phyloP scores from a whole-genome alignment of 2,113 vertebrate species.

The Entomyzon cyanotis region DNA sequence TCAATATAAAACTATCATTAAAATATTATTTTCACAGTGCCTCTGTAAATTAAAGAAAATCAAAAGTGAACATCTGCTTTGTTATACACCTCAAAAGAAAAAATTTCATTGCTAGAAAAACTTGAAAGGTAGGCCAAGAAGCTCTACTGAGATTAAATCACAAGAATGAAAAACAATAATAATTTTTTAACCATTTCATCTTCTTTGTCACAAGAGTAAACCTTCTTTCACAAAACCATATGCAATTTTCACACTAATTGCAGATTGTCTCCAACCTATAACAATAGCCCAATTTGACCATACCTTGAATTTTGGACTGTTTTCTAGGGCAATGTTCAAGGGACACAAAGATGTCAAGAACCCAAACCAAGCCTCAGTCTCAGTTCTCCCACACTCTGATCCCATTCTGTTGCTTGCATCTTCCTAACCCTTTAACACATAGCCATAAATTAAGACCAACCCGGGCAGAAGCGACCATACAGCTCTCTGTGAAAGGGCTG shows the following conservation, averaged over 20 bases:
- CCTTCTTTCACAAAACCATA: background rate
- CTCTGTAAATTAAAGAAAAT: slow-evolving; percentile 57
- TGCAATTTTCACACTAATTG: background rate
- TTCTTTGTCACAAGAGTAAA: background rate
- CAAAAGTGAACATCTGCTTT: slow-evolving; percentile 27
- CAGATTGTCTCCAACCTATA: background rate
- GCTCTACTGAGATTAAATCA: background rate
- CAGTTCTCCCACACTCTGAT: background rate
- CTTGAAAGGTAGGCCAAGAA: background rate
- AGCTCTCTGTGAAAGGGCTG: background rate
- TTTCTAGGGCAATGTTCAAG: background rate
- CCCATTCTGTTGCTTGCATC: background rate
- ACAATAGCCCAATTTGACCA: background rate
- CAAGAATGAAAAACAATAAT: background rate
- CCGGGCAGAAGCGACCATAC: accelerated
- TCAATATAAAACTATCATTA: slow-evolving; percentile 52
- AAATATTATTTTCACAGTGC: slow-evolving; percentile 63
- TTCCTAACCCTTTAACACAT: background rate
- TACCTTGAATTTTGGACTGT: background rate
- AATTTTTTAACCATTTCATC: background rate
- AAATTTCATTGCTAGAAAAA: slow-evolving; percentile 6
- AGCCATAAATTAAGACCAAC: background rate
- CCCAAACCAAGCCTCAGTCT: background rate
- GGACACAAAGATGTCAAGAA: background rate
- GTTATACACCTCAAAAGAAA: slow-evolving; percentile 22